Percentiles rank a stretch among this genome's conserved stretches.
phyloP scores from a whole-genome alignment of 2,797 vertebrate species.

The Carcharodon carcharias region DNA sequence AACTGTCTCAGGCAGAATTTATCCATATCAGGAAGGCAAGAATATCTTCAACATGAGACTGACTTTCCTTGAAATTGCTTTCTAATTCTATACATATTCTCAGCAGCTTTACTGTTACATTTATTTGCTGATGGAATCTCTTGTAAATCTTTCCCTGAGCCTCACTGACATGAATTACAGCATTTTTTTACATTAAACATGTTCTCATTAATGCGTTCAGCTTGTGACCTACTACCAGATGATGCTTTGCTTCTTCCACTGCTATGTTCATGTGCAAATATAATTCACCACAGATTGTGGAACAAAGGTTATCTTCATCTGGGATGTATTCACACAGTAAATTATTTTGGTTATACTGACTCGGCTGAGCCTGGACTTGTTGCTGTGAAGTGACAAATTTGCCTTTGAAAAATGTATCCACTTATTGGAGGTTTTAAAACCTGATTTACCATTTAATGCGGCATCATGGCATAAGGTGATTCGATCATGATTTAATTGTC shows the following conservation, averaged over 20 bases:
- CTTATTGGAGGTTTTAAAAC: background rate
- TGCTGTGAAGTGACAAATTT: background rate
- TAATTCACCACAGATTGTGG: background rate
- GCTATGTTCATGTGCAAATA: background rate
- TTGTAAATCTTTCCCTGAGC: slow-evolving; percentile 20
- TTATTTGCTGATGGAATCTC: background rate
- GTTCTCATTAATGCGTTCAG: background rate
- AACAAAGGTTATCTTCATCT: background rate
- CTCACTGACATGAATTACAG: slow-evolving; percentile 9
- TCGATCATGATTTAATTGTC: slow-evolving; percentile 22
- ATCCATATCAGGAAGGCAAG: background rate
- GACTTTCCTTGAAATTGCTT: slow-evolving; percentile 21
- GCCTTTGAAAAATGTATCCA: background rate
- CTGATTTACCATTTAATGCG: background rate
- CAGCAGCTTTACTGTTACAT: background rate
- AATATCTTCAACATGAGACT: background rate
- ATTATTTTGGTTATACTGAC: background rate
- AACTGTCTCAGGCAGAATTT: background rate
- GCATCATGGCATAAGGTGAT: background rate
- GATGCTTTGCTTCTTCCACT: background rate
- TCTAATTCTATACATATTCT: background rate
- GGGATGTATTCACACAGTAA: background rate
- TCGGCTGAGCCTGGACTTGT: background rate
- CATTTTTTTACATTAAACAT: background rate
- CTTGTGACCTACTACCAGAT: background rate